Conservation (phyloP, 2,888 invertebrate species). For the Lymantria monacha region DNA sequence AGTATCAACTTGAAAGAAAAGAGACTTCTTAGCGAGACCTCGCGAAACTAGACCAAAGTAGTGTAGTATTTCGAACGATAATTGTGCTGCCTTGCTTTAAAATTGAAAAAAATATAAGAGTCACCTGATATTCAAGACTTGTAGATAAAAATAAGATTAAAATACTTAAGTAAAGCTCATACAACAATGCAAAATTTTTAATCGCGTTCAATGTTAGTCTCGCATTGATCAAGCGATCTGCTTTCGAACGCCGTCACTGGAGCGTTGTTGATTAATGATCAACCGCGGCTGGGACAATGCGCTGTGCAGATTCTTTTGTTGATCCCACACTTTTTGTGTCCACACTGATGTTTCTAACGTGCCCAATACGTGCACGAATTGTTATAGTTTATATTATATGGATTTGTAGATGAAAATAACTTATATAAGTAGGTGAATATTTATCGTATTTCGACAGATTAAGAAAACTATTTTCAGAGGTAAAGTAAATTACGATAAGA, state of each 20-base stretch:
- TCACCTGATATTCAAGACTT: too few species aligned
- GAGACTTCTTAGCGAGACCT: too few species aligned
- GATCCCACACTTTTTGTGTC: constrained; percentile 72
- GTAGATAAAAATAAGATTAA: too few species aligned
- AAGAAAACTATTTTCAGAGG: too few species aligned
- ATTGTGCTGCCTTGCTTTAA: too few species aligned
- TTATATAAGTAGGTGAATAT: not conserved
- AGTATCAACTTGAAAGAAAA: too few species aligned
- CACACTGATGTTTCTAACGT: constrained; percentile 69
- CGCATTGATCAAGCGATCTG: constrained; percentile 71
- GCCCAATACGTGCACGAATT: constrained; percentile 44
- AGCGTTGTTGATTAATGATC: constrained; percentile 79
- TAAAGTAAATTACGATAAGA: too few species aligned
- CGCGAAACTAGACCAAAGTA: too few species aligned
- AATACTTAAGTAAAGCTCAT: constrained; percentile 8
- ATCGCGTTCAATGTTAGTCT: constrained; percentile 48
- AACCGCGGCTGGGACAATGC: constrained; percentile 62
- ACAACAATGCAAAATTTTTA: constrained; percentile 60
- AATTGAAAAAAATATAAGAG: too few species aligned
- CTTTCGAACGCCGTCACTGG: constrained; percentile 66
- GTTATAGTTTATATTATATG: constrained; percentile 5
- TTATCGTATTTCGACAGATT: too few species aligned
- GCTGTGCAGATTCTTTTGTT: constrained; percentile 78
- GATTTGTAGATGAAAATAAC: not conserved
- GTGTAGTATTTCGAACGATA: too few species aligned